Percentiles rank a stretch among this genome's conserved stretches.
Conservation (phyloP, 2,888 invertebrate genomes). For the Cyaniris semiargus region DNA sequence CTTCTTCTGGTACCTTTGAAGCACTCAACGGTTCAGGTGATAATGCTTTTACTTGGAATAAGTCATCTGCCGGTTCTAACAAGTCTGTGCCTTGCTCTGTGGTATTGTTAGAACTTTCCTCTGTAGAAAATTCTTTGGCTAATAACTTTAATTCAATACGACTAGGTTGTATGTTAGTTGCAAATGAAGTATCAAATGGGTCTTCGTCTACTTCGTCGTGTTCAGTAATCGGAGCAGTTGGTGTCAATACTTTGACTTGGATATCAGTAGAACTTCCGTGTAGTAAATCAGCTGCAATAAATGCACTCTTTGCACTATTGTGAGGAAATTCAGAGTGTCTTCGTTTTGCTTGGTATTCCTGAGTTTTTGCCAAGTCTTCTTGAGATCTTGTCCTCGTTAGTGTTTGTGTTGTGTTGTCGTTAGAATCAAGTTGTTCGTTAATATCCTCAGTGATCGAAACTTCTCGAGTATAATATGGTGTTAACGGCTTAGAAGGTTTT, state of each 20-base stretch:
- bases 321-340: conserved; percentile 77
- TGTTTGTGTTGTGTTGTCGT: conserved; percentile 83
- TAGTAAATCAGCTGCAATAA: conserved; percentile 63
- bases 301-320: conserved; percentile 46
- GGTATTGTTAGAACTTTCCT: conserved; percentile 55
- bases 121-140: conserved; percentile 86
- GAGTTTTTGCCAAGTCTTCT: conserved; percentile 81
- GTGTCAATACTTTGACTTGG: conserved; percentile 84
- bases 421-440: conserved; percentile 81
- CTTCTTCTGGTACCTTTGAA: conserved; percentile 55
- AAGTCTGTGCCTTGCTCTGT: conserved; percentile 62
- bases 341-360: conserved; percentile 62
- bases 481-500: conserved; percentile 86
- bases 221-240: conserved; percentile 66
- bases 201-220: conserved; percentile 78
- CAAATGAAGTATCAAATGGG: conserved; percentile 94
- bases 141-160: conserved; percentile 88
- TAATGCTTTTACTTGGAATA: conserved; percentile 85
- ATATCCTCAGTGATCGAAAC: conserved; percentile 79
- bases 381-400: conserved; percentile 83
- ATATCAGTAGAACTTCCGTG: conserved; percentile 59
- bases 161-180: conserved; percentile 86
- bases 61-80: conserved; percentile 75
- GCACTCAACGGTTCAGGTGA: conserved; percentile 82
- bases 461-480: conserved; percentile 88